A percentile compares a stretch with the other conserved stretches of the same genome.
phyloP scores from a whole-genome alignment of 1,140 invertebrate genomes.

The Pseudomyrmex cubaensis region DNA sequence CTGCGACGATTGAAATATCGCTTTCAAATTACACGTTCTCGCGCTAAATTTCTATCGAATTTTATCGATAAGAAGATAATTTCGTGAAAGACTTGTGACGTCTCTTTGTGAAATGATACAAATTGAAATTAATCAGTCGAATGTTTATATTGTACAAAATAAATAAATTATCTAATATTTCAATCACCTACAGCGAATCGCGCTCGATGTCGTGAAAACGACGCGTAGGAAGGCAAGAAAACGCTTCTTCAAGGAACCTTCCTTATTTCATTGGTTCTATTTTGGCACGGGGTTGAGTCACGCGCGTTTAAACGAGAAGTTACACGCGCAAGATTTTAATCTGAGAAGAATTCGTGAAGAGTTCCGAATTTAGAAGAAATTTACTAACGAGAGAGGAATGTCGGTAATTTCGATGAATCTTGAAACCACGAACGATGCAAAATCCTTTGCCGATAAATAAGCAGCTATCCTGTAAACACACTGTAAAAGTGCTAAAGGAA shows the following conservation, averaged over 20 bases:
- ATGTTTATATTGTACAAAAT: not conserved
- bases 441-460: constrained; percentile 25
- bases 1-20: constrained; percentile 42
- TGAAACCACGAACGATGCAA: not conserved
- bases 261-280: constrained; percentile 77
- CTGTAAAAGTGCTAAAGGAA: not conserved
- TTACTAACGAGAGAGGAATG: not conserved
- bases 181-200: constrained; percentile 26
- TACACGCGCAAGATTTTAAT: constrained; percentile 9
- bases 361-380: not conserved
- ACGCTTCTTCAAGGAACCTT: constrained; percentile 41
- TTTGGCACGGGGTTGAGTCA: constrained; percentile 82
- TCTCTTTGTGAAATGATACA: not conserved
- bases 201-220: constrained; percentile 54
- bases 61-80: not conserved
- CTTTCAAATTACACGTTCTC: not conserved
- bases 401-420: not conserved
- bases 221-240: constrained; percentile 52
- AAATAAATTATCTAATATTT: constrained; percentile 33
- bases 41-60: not conserved
- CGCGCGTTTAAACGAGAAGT: constrained; percentile 57
- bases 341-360: not conserved
- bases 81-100: not conserved
- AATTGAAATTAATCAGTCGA: constrained; percentile 11
- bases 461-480: not conserved